Evolutionary conservation across 2,113 vertebrate species (phyloP).

Genomic region (Forbesichthys agassizii): DNA sequence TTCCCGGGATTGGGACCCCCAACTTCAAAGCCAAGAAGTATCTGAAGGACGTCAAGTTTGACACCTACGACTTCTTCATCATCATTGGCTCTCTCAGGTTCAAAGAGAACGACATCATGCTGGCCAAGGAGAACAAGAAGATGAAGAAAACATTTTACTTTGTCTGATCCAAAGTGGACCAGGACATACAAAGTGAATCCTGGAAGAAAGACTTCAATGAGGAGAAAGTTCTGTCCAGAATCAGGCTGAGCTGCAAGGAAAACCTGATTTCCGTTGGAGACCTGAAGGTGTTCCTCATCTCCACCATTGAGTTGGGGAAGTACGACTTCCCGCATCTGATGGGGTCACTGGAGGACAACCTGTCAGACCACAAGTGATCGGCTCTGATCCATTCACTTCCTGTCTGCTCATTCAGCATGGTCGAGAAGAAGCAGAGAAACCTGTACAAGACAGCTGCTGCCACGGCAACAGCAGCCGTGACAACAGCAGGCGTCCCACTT

Average conservation of each 20-base stretch:
- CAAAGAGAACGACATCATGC: conserved; percentile 57
- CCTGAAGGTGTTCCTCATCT: conserved; percentile 41
- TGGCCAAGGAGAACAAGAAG: conserved; percentile 66
- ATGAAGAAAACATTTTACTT: conserved; percentile 75
- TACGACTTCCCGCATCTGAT: conserved; percentile 47
- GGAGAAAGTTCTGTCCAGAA: conserved; percentile 4
- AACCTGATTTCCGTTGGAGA: conserved; percentile 29
- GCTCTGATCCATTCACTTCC: conserved; percentile 47
- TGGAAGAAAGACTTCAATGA: conserved; percentile 18
- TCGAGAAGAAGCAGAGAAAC: conserved; percentile 53
- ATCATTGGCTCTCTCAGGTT: conserved; percentile 67
- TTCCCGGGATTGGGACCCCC: conserved; percentile 71
- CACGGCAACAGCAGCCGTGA: conserved; percentile 51
- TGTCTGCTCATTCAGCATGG: conserved; percentile 47
- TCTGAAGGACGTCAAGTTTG: conserved; percentile 65
- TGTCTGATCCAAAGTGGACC: conserved; percentile 74
- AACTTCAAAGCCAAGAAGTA: conserved; percentile 66
- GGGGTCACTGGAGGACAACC: conserved; percentile 29
- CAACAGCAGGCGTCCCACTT: conserved; percentile 57
- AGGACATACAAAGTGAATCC: conserved; percentile 53
- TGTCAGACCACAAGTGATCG: conserved; percentile 32
- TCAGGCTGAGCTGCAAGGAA: conserved; percentile 47
- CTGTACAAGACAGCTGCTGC: conserved; percentile 22
- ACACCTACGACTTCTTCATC: conserved; percentile 75
- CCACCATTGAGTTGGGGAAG: conserved; percentile 20